Evolutionary conservation across 2,888 invertebrate genomes (phyloP), one percentile per base, ranked within the genome.

Genomic region (Philonicus albiceps): DNA sequence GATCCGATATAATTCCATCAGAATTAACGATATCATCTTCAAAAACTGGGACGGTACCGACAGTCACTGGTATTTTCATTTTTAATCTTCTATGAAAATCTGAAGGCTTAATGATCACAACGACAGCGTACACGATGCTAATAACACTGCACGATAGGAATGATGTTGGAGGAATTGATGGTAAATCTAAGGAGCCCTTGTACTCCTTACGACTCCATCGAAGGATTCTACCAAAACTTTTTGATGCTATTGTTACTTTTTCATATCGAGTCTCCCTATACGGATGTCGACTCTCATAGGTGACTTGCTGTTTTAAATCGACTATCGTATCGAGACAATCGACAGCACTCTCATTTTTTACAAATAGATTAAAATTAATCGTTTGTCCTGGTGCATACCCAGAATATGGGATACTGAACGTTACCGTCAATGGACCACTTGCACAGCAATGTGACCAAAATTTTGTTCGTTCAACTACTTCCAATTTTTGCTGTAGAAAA

Each of bases 331-430:
- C 93, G 87, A 94, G 93, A 75, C 96, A 93, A 88, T 94, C 93
- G 53, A 95, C 94, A 90, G 95, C 95, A 86, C 96, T 96, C 90
- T 95, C 94, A 92, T 97, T 97, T 89, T 96, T 96, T 53, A 96
- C 93, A 89, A 95, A 95, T 11, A 96, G 93, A 88, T 94, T 93
- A 73, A 96, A 92, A 1, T 95, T 94, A 1, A 97, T 95, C 87
- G 94, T 93, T 92, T 97, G 96, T 0, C 96, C 96, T 1, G 96
- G 95, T 64, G 96, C 95, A 91, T 95, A 96, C 8, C 96, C 96
- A 27, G 94, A 94, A 81, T 95, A 95, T 0, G 96, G 96, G 11
- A 91, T 91, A 34, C 91, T 91, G 88, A 92, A 92, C 87, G 91
- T 92, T n/a, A 91, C 91, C 8, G 91, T 91, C 43, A 92, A 86